phyloP scores from a whole-genome alignment of 2,888 invertebrate genomes.

The Branchinecta sandiegonensis region DNA sequence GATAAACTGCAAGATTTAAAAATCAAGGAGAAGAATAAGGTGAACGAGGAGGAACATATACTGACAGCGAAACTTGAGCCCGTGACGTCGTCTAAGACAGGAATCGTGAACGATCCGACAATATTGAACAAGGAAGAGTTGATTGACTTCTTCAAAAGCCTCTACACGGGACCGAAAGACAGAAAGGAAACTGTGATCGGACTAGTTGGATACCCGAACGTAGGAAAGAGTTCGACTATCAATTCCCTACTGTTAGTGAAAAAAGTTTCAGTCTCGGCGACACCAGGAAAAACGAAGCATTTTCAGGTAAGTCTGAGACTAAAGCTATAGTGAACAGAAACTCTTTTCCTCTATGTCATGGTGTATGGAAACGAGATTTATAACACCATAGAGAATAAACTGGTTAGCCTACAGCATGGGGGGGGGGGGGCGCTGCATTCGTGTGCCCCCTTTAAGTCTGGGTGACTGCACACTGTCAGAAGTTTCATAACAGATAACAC shows the following conservation, averaged over 20 bases:
- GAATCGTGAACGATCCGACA: conserved; percentile 40
- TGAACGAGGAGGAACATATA: conserved; percentile 42
- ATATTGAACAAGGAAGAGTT: conserved; percentile 53
- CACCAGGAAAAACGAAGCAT: conserved; percentile 97
- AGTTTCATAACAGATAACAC: too few relatives aligned
- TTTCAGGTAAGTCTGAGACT: conserved; percentile 45
- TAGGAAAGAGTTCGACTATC: conserved; percentile 98
- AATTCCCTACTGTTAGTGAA: conserved; percentile 74
- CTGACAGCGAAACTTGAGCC: conserved; percentile 42
- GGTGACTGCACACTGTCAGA: too few relatives aligned
- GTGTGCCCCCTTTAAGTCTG: too few relatives aligned
- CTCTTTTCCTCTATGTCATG: too few relatives aligned
- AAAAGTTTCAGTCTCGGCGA: conserved; percentile 76
- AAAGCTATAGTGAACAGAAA: too few relatives aligned
- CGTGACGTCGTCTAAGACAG: conserved; percentile 17
- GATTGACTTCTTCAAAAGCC: conserved; percentile 50
- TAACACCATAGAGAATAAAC: too few relatives aligned
- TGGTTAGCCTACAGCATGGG: too few relatives aligned
- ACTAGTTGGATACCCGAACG: conserved; percentile 96
- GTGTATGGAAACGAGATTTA: too few relatives aligned
- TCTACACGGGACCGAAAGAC: conserved; percentile 36
- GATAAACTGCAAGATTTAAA: conserved; percentile 31
- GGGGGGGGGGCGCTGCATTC: too few relatives aligned
- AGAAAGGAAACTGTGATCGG: conserved; percentile 56
- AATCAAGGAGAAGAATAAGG: conserved; percentile 32